Evolutionary conservation across 2,888 invertebrate genomes (phyloP).

Genomic region (Epirrhoe tristata): DNA sequence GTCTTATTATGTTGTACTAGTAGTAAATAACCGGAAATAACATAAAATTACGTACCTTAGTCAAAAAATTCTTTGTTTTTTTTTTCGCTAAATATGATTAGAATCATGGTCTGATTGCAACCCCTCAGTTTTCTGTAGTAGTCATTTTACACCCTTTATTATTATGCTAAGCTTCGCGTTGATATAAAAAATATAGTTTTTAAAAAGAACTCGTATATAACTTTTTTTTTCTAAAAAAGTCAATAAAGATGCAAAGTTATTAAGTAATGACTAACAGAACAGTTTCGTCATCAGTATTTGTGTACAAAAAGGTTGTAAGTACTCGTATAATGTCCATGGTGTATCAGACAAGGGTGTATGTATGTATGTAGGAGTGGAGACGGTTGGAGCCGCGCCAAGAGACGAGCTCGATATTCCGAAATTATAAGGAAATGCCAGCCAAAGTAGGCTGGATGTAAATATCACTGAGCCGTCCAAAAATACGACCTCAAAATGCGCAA

Average conservation of each 20-base stretch:
- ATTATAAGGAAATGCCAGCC: slow-evolving; percentile 29
- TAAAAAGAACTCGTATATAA: no score
- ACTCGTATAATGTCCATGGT: not conserved
- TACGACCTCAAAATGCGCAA: slow-evolving; percentile 7
- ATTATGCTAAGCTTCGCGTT: no score
- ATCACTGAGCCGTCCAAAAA: slow-evolving; percentile 18
- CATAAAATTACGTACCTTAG: no score
- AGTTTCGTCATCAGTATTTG: not conserved
- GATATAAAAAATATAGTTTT: no score
- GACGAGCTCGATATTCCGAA: slow-evolving; percentile 31
- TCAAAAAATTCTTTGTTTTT: no score
- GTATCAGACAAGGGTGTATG: not conserved
- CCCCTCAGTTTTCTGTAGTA: no score
- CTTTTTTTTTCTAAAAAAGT: no score
- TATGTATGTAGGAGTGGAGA: slow-evolving; percentile 9
- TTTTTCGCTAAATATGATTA: no score
- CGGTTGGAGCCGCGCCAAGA: slow-evolving; percentile 28
- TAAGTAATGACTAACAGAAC: not conserved
- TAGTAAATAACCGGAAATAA: no score
- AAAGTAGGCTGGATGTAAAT: slow-evolving; percentile 17
- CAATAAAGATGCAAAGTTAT: not conserved
- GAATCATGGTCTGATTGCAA: no score
- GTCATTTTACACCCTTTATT: no score
- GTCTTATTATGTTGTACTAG: no score
- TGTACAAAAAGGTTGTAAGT: not conserved